phyloP scores from a whole-genome alignment of 2,113 vertebrate genomes.

The Anolis carolinensis region DNA sequence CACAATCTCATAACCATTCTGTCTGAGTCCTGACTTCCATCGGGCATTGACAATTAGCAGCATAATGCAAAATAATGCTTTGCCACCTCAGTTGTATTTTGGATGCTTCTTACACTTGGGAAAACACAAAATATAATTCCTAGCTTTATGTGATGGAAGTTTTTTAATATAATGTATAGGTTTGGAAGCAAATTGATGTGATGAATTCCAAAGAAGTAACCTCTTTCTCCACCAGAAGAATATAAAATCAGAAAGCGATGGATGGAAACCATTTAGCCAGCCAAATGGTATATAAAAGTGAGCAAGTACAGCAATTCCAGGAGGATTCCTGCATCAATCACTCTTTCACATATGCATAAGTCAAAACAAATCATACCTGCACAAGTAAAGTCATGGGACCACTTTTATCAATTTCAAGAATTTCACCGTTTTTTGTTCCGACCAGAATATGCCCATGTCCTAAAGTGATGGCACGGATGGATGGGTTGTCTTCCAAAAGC shows the following conservation, averaged over 20 bases:
- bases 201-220: not conserved
- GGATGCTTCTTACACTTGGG: not conserved
- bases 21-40: not conserved
- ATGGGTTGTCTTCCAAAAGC: slow-evolving; percentile 96
- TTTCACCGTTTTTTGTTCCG: slow-evolving; percentile 96
- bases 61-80: not conserved
- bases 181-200: not conserved
- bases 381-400: slow-evolving; percentile 93
- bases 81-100: not conserved
- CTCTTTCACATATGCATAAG: not conserved
- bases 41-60: not conserved
- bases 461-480: slow-evolving; percentile 93
- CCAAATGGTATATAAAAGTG: not conserved
- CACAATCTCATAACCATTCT: not conserved
- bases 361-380: slow-evolving; percentile 74
- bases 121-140: not conserved
- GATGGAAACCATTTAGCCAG: not conserved
- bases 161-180: not conserved
- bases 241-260: not conserved
- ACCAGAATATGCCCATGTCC: slow-evolving; percentile 96
- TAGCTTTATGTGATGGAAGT: not conserved
- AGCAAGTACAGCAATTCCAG: not conserved
- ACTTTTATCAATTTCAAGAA: slow-evolving; percentile 96
- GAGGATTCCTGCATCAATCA: not conserved
- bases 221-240: not conserved